phyloP scores from a whole-genome alignment of 2,797 vertebrate species.

The Myioborus miniatus region DNA sequence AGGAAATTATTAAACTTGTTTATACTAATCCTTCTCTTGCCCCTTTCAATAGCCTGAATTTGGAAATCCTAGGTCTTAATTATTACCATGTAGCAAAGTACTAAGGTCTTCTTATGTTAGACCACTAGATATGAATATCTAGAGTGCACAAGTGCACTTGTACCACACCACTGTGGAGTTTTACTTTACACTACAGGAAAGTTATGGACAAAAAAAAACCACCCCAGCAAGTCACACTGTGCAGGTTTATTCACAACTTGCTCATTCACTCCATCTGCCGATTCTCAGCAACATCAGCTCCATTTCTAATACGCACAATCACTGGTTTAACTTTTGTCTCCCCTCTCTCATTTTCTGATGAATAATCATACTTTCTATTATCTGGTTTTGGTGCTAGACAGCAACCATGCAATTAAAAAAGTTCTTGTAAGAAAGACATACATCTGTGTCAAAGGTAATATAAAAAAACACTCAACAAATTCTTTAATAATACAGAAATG shows the following conservation, averaged over 20 bases:
- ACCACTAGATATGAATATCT: neutral
- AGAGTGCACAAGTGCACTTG: accelerated
- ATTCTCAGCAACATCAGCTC: neutral
- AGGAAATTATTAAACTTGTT: neutral
- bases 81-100: neutral
- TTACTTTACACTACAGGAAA: neutral
- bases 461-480: neutral
- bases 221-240: accelerated
- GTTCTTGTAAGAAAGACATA: neutral
- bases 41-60: neutral
- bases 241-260: neutral
- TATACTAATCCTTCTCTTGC: neutral
- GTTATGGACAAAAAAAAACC: neutral
- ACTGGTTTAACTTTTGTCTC: neutral
- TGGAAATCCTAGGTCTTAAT: neutral
- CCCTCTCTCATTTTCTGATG: neutral
- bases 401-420: neutral
- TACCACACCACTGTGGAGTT: neutral
- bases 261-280: neutral
- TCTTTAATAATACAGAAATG: neutral
- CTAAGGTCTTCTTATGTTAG: neutral
- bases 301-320: neutral
- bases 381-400: neutral
- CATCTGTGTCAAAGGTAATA: neutral
- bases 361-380: neutral